Evolutionary conservation across 2,113 vertebrate species (phyloP).

Genomic region (Rhagologus leucostigma): DNA sequence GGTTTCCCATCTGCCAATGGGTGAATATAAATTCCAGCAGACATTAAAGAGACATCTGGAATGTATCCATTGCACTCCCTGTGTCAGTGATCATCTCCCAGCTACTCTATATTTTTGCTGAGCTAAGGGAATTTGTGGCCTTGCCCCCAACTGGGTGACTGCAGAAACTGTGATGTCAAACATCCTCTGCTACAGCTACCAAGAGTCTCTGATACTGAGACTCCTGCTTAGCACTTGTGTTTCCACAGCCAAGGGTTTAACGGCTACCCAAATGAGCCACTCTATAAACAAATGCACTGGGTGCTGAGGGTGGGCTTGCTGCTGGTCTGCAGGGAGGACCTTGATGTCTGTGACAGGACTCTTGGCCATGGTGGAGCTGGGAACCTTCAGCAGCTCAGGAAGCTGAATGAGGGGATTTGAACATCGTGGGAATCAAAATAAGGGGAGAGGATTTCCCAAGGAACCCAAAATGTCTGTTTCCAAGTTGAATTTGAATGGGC

Average conservation of each 20-base stretch:
- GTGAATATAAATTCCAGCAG: background rate
- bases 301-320: background rate
- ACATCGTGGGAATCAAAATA: background rate
- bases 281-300: background rate
- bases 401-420: background rate
- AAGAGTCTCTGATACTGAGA: background rate
- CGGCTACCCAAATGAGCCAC: background rate
- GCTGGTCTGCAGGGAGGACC: background rate
- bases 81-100: background rate
- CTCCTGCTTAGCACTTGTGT: background rate
- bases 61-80: background rate
- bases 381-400: background rate
- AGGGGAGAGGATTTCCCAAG: background rate
- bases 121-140: background rate
- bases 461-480: background rate
- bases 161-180: background rate
- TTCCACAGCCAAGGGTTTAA: background rate
- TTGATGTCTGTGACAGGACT: background rate
- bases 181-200: background rate
- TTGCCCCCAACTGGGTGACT: background rate
- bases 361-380: background rate
- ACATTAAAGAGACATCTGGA: conserved; percentile 19
- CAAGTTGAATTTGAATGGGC: background rate
- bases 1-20: conserved; percentile 28
- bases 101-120: background rate